Percentiles rank a stretch among this genome's conserved stretches.
Conservation (phyloP, 2,797 vertebrate genomes). For the Smutsia temminckii region DNA sequence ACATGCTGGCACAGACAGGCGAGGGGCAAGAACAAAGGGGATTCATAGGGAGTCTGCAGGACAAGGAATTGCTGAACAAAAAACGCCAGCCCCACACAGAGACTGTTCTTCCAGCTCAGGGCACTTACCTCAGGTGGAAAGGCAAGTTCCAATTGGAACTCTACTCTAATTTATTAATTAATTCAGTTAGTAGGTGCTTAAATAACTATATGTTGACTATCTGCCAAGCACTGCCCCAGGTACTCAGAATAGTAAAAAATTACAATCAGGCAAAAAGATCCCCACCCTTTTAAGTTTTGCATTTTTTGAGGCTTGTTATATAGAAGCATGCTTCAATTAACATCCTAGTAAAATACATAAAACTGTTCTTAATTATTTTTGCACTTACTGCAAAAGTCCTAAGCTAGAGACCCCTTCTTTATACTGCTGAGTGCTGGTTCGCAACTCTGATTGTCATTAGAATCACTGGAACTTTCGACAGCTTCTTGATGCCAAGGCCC, state of each 20-base stretch:
- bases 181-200: background rate
- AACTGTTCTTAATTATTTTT: conserved; percentile 16
- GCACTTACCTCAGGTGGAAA: background rate
- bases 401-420: background rate
- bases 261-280: background rate
- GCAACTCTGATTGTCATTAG: background rate
- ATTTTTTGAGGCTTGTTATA: background rate
- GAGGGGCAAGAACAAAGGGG: conserved; percentile 50
- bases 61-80: background rate
- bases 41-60: background rate
- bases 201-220: background rate
- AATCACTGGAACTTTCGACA: background rate
- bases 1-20: conserved; percentile 49
- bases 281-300: background rate
- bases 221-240: background rate
- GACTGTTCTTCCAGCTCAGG: conserved; percentile 54
- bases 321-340: background rate
- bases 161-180: background rate
- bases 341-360: background rate
- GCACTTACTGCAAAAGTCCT: background rate
- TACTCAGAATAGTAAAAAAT: background rate
- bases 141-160: background rate
- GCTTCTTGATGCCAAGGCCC: background rate
- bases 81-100: conserved; percentile 7
- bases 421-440: background rate